phyloP scores from a whole-genome alignment of 1,140 invertebrate species.

The Tetraneura akinire region DNA sequence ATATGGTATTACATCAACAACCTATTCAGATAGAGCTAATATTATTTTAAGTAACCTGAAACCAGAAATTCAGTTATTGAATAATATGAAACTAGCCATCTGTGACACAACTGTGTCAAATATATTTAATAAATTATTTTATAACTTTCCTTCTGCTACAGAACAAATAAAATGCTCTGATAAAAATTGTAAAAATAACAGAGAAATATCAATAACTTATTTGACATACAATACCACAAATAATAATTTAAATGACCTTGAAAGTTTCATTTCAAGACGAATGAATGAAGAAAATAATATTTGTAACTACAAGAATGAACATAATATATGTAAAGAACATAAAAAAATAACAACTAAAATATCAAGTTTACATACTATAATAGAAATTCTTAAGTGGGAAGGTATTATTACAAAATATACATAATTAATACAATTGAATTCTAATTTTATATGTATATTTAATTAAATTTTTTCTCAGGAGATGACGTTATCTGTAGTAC shows the following conservation, averaged over 20 bases:
- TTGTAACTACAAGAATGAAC: no score
- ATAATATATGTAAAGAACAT: no score
- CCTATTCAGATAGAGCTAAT: background rate
- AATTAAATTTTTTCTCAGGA: background rate
- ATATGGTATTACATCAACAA: background rate
- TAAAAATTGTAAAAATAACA: background rate
- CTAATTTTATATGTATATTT: background rate
- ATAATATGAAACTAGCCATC: background rate
- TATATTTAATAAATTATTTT: background rate
- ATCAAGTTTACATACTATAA: no score
- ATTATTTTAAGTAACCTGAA: background rate
- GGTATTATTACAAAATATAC: no score
- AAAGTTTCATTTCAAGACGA: no score
- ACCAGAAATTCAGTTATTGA: background rate
- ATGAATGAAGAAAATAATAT: no score
- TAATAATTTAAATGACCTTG: no score
- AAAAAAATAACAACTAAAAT: no score
- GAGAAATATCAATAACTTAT: no score
- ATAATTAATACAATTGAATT: background rate
- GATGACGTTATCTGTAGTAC: background rate
- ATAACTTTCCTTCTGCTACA: background rate
- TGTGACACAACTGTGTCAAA: background rate
- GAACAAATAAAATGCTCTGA: background rate
- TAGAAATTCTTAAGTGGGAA: no score
- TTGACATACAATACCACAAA: no score